Evolutionary conservation across 2,113 vertebrate genomes (phyloP).

Genomic region (Bufo gargarizans): DNA sequence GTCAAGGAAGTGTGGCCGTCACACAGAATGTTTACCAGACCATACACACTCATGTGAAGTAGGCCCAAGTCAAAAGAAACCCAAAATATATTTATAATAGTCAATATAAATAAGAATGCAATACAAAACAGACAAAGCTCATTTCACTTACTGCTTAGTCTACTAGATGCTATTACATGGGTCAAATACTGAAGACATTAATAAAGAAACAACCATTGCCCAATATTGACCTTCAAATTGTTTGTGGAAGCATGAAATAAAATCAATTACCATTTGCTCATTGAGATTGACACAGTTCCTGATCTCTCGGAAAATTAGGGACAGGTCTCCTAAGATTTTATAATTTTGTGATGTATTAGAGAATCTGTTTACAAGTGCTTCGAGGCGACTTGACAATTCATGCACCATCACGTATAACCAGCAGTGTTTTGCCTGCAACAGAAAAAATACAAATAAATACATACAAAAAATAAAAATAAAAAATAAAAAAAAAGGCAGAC

Average conservation of each 20-base stretch:
- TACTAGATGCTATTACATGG: too few relatives aligned
- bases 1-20: too few relatives aligned
- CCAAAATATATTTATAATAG: not conserved
- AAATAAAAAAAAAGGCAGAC: constrained; percentile 52
- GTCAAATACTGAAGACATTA: not conserved
- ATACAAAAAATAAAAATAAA: constrained; percentile 60
- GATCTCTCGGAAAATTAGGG: constrained; percentile 73
- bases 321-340: constrained; percentile 79
- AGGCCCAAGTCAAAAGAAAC: not conserved
- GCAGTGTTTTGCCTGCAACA: constrained; percentile 76
- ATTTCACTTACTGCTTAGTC: not conserved
- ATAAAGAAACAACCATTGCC: not conserved
- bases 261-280: constrained; percentile 40
- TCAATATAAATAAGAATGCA: not conserved
- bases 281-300: constrained; percentile 30
- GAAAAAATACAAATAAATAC: constrained; percentile 59
- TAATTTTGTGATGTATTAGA: constrained; percentile 74
- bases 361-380: constrained; percentile 76
- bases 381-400: constrained; percentile 74
- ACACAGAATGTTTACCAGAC: too few relatives aligned
- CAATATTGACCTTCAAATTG: not conserved
- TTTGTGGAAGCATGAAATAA: not conserved
- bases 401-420: constrained; percentile 78
- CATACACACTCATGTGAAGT: too few relatives aligned
- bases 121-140: not conserved